Base-by-base conservation (phyloP, 1,140 invertebrate genomes). In the Microplitis demolitor region DNA sequence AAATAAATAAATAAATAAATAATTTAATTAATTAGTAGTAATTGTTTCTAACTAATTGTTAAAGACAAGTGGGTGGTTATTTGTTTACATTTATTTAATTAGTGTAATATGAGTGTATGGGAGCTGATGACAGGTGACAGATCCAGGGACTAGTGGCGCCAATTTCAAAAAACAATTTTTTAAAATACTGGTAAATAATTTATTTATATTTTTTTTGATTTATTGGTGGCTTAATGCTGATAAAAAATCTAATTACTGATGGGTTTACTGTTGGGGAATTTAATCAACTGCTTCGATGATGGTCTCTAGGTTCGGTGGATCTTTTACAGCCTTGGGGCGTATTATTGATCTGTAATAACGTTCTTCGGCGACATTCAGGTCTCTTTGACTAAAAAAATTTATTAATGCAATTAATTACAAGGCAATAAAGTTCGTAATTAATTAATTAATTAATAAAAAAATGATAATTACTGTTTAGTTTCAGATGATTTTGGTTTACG, bases 401-500 rank as follows among this genome's bases (percentile, higher is more conserved):
- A 56, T 13, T 4, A 50, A 9, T 24, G 5, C n/a, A 24, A 16
- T 50, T 16, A 5, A 24, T 33, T 8, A n/a, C 31, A 33, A 45
- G 45, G 14, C 5, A 66, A 50, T 66, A 53, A 33, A 11, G 24
- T 60, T 60, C 24, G 4, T 24, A 3, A 60, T 4, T 24, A 31
- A 3, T 60, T n/a, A 31, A 60, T 60, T 60, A 34, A n/a, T 11
- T 24, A 60, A 13, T 11, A 37, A 62, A 9, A 62, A 14, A 37
- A 37, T 11, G 13, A 62, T 13, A n/a, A 62, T 79, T 79, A 85
- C 84, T 79, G 63, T 64, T 80, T 68, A 56, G 78, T 76, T 56
- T 82, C 77, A 24, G 82, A 70, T 50, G 83, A 88, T 60, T 77
- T 85, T 50, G 90, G 89, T 68, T 90, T 92, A 75, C 87, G 89